Conservation (phyloP, 2,113 vertebrate genomes). For the Protobothrops mucrosquamatus region DNA sequence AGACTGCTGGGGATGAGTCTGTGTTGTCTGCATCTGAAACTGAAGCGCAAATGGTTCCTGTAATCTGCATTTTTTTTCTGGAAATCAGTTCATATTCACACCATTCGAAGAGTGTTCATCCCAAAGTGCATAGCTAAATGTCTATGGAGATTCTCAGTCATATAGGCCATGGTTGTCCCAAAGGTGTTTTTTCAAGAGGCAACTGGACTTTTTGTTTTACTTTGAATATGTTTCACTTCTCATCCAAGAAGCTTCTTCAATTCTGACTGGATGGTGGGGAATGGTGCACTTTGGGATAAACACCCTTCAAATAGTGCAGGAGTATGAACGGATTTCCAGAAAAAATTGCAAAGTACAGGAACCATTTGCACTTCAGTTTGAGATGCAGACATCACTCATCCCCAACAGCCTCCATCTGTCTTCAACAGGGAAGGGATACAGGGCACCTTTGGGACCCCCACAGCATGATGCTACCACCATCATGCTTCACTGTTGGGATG, state of each 20-base stretch:
- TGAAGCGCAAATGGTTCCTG: no score
- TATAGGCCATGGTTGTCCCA: no score
- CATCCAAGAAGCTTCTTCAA: not conserved
- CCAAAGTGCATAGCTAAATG: no score
- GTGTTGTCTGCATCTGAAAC: no score
- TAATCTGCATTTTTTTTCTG: no score
- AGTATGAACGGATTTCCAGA: not conserved
- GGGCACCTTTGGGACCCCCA: not conserved
- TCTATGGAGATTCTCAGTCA: no score
- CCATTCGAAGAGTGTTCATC: no score
- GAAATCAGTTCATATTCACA: no score
- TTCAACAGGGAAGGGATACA: not conserved
- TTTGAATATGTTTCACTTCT: no score
- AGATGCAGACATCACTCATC: not conserved
- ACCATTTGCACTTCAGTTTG: not conserved
- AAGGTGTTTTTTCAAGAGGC: no score
- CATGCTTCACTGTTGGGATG: not conserved
- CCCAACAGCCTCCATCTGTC: not conserved
- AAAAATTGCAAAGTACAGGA: not conserved
- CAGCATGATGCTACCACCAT: not conserved
- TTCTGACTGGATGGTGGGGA: not conserved
- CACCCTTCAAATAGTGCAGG: not conserved
- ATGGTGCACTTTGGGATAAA: not conserved
- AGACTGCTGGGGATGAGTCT: not conserved
- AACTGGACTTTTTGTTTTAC: no score